A percentile compares a stretch with the other conserved stretches of the same genome.
phyloP scores from a whole-genome alignment of 1,140 invertebrate genomes.

The Campoletis sonorensis region DNA sequence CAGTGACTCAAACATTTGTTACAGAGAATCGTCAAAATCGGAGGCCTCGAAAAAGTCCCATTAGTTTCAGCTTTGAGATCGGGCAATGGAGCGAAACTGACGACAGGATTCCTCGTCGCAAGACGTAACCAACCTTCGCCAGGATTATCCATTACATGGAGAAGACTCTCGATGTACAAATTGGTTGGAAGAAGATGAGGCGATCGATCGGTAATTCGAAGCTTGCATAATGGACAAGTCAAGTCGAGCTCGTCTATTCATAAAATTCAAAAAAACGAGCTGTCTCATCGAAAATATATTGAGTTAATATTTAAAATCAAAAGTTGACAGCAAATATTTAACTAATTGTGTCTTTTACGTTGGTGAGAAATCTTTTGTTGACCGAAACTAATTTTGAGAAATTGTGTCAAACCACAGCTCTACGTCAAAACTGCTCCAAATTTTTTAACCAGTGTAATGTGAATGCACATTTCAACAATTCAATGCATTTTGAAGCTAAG shows the following conservation, averaged over 20 bases:
- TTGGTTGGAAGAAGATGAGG: constrained; percentile 78
- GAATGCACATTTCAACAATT: too few relatives aligned
- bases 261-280: constrained; percentile 4
- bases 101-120: constrained; percentile 32
- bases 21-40: constrained; percentile 26
- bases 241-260: constrained; percentile 31
- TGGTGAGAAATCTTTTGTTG: too few relatives aligned
- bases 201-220: constrained; percentile 46
- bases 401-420: too few relatives aligned
- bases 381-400: too few relatives aligned
- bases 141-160: constrained; percentile 69
- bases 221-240: constrained; percentile 62
- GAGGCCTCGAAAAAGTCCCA: not conserved
- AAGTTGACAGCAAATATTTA: too few relatives aligned
- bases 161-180: constrained; percentile 78
- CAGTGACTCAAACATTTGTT: constrained; percentile 75
- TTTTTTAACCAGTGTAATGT: too few relatives aligned
- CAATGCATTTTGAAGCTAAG: too few relatives aligned
- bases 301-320: too few relatives aligned
- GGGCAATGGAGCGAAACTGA: constrained; percentile 50
- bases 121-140: constrained; percentile 33
- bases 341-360: too few relatives aligned
- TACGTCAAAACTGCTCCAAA: too few relatives aligned
- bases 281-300: not conserved
- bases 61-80: not conserved